Percentiles rank a stretch among this genome's conserved stretches.
Evolutionary conservation across 1,140 invertebrate genomes (phyloP).

Genomic region (Drosophila pallidifrons): DNA sequence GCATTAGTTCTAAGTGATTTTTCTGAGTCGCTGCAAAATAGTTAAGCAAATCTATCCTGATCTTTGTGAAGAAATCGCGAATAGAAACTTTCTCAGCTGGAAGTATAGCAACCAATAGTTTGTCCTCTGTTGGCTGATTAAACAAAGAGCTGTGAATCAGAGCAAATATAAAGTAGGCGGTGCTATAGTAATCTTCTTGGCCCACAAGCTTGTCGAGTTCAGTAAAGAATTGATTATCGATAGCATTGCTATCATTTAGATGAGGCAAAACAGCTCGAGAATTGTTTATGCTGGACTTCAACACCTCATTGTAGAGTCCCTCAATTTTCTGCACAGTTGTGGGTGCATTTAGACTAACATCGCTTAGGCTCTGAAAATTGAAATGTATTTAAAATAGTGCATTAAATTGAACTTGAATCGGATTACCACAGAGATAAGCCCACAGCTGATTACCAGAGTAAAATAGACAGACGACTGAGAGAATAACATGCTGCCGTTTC

Average conservation of each 20-base stretch:
- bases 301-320: slow-evolving; percentile 58
- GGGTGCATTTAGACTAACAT: neutral
- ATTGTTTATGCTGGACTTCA: slow-evolving; percentile 45
- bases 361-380: neutral
- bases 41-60: slow-evolving; percentile 27
- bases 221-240: slow-evolving; percentile 61
- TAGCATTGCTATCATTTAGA: slow-evolving; percentile 46
- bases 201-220: slow-evolving; percentile 45
- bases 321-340: slow-evolving; percentile 45
- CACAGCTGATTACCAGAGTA: slow-evolving; percentile 17
- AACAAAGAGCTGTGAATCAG: slow-evolving; percentile 54
- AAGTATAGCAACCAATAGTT: slow-evolving; percentile 43
- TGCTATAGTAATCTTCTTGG: slow-evolving; percentile 60
- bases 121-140: slow-evolving; percentile 17
- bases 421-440: slow-evolving; percentile 28
- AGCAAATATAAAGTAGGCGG: slow-evolving; percentile 59
- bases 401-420: neutral
- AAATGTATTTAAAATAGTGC: neutral
- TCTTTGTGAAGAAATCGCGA: slow-evolving; percentile 46
- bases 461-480: neutral
- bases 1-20: slow-evolving; percentile 31
- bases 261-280: slow-evolving; percentile 21
- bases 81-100: slow-evolving; percentile 59
- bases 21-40: slow-evolving; percentile 43
- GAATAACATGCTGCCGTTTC: slow-evolving; percentile 13